These are phyloP conservation scores for Clunio marinus DNA, from an alignment of 2,888 invertebrate genomes.

Conservation along the genomic window DNA sequence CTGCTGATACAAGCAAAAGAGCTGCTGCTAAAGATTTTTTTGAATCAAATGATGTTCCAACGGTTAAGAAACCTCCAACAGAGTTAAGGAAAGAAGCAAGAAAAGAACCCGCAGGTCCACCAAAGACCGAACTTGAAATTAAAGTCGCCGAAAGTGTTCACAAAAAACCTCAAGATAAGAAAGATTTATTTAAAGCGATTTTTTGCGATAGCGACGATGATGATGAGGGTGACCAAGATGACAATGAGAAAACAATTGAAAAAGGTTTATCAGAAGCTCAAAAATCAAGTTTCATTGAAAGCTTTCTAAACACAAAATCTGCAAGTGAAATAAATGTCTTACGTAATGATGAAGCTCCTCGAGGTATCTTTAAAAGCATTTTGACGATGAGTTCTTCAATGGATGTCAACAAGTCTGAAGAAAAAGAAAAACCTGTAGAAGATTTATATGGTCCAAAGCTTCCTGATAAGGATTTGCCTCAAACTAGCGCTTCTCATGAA, in stretches of 20 bases:
- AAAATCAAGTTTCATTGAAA: conserved; percentile 33
- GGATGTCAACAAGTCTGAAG: conserved; percentile 23
- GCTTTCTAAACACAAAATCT: conserved; percentile 42
- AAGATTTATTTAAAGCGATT: conserved; percentile 84
- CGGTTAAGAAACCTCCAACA: background rate
- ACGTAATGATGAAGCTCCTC: conserved; percentile 64
- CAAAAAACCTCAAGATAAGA: conserved; percentile 56
- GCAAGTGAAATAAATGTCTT: conserved; percentile 56
- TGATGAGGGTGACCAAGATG: conserved; percentile 52
- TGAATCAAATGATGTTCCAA: background rate
- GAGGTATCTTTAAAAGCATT: conserved; percentile 64
- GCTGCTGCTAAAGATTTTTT: conserved; percentile 40
- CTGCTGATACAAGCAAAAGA: conserved; percentile 1
- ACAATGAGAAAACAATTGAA: conserved; percentile 44
- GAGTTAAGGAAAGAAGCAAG: conserved; percentile 20
- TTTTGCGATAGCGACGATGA: conserved; percentile 77
- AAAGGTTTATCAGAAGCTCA: conserved; percentile 43
- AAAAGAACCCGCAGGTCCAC: background rate
- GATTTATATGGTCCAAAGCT: conserved; percentile 37
- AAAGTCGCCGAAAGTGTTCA: conserved; percentile 45
- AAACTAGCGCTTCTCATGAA: background rate
- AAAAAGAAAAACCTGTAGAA: conserved; percentile 42
- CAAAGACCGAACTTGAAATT: conserved; percentile 46
- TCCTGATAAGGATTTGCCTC: background rate
- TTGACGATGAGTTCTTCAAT: background rate